Percentiles rank a stretch among this genome's conserved stretches.
Evolutionary conservation across 2,113 vertebrate genomes (phyloP).

Genomic region (Mormyrus iriodes): DNA sequence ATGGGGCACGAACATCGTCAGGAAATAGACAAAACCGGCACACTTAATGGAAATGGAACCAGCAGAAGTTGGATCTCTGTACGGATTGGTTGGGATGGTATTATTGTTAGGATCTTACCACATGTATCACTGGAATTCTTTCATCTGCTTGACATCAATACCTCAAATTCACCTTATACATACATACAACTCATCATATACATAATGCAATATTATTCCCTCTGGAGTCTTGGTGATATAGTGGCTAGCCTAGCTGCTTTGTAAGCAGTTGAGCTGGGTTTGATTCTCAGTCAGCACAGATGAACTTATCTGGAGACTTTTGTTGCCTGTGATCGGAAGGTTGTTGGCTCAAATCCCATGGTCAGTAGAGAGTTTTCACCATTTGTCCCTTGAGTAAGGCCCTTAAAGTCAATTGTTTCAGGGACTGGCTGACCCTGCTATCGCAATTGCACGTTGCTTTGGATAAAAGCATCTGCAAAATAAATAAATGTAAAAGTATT

Average conservation of each 20-base stretch:
- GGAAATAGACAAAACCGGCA: conserved; percentile 4
- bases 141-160: conserved; percentile 9
- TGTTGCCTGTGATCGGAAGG: neutral
- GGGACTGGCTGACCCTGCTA: neutral
- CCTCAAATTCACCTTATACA: neutral
- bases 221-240: neutral
- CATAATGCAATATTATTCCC: neutral
- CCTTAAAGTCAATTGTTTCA: neutral
- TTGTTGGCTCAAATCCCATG: neutral
- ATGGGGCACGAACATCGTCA: neutral
- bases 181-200: neutral
- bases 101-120: conserved; percentile 27
- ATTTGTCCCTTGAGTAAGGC: neutral
- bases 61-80: neutral
- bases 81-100: conserved; percentile 17
- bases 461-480: neutral
- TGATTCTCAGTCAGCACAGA: neutral
- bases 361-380: neutral
- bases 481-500: neutral
- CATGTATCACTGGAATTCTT: conserved; percentile 23
- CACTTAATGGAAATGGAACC: conserved; percentile 1
- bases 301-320: neutral
- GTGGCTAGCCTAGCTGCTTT: neutral
- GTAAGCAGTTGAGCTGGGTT: neutral
- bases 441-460: neutral